Evolutionary conservation across 2,888 invertebrate species (phyloP), one percentile per base, ranked within the genome.

Genomic region (Sinotaia quadrata): DNA sequence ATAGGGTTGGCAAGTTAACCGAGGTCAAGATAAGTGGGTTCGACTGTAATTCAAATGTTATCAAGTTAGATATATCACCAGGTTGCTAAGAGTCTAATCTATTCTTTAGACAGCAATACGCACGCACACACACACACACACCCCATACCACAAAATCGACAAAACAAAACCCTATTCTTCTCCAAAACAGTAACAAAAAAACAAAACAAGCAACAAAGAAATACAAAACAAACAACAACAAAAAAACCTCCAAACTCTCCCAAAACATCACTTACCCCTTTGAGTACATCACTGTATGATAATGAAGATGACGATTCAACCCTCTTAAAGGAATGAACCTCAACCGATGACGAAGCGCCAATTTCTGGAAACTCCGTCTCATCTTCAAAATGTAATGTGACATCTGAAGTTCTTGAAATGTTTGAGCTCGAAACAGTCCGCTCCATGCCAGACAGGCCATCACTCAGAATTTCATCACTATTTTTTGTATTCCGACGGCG

Each of bases 331-430:
- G 51, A 31, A 47, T 58, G 29, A 33, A n/a, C 44, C 57, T 34
- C 56, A 15, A 33, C 37, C 4, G 56, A 33, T 37, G 10, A 29
- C 15, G 60, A 37, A 4, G 71, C 56, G 44, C 68, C 41, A 37
- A 86, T 71, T 47, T 84, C 81, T 2, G 85, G 85, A 69, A 87
- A 86, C 72, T 87, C 87, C 21, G 82, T 81, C 34, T 83, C 84
- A 69, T 86, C 85, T 56, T 86, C 85, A 72, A 86, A 86, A 68
- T 85, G 84, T 60, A 86, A 68, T 8, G 69, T 70, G 31, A 70
- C 51, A 44, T 69, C 61, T 24, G 67, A 71, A 8, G 71, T 49
- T 0, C 67, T 57, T 24, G 75, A 75, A 36, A 71, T 67, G 57
- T 69, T 73, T 27, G 73, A 75, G 47, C 68, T 73, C 29, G 73